A percentile compares a stretch with the other conserved stretches of the same genome.
These are phyloP conservation scores for Brotula barbata DNA, from an alignment of 2,797 vertebrate genomes.

Conservation along the genomic window DNA sequence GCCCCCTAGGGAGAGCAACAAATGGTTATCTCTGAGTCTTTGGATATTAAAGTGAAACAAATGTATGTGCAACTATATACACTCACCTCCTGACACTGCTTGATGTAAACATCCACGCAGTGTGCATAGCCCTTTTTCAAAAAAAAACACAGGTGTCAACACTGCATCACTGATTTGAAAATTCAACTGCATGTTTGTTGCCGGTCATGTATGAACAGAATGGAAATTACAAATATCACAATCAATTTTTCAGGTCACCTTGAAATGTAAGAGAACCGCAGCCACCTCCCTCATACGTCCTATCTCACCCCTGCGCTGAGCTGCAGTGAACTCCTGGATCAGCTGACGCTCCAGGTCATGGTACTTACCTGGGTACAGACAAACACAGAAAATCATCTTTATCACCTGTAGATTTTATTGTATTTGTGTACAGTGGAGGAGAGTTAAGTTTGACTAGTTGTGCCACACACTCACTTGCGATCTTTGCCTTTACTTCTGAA, in stretches of 20 bases:
- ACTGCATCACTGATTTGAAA: too few relatives aligned
- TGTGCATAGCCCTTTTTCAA: conserved; percentile 92
- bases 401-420: neutral
- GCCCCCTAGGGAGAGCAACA: conserved; percentile 80
- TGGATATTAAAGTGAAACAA: neutral
- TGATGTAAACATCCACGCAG: conserved; percentile 99
- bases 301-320: conserved; percentile 93
- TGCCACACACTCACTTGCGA: conserved; percentile 89
- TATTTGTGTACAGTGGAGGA: neutral
- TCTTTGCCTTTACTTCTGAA: conserved; percentile 99
- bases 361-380: conserved; percentile 88
- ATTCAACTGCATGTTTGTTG: too few relatives aligned
- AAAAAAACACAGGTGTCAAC: conserved; percentile 56
- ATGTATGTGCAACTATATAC: neutral
- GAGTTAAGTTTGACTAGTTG: neutral
- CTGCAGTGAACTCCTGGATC: conserved; percentile 97
- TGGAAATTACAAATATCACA: neutral
- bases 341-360: conserved; percentile 97
- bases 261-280: conserved; percentile 97
- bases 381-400: neutral
- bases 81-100: conserved; percentile 97
- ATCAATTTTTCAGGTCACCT: conserved; percentile 79
- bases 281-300: conserved; percentile 98
- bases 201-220: neutral
- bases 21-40: conserved; percentile 11